Base-by-base conservation (phyloP, 2,113 vertebrate genomes). In the Octodon degus region DNA sequence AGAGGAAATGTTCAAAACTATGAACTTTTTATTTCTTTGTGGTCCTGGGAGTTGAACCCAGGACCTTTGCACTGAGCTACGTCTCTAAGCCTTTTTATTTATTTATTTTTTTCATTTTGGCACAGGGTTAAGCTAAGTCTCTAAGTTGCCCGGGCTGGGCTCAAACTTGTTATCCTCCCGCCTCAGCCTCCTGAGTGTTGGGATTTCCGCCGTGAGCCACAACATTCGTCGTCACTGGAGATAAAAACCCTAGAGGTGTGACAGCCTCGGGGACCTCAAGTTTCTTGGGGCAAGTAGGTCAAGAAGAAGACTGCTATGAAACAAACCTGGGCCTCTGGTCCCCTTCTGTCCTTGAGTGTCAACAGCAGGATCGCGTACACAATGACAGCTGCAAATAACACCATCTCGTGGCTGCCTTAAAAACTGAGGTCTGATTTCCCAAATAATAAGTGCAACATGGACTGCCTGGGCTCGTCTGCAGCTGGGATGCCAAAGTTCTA, bases 281-380 rank as follows among this genome's bases (percentile, higher is more conserved):
- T 32, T 65, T 27, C 37, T 30, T 13, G 43, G 63, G 65, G 62
- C 24, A 5, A 58, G 58, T 58, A 43, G 37, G 16, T 12, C 13
- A 19, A 43, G 40, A 12, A 17, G 2, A 47, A 74, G 60, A 53
- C 74, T 8, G 53, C 12, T 67, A 12, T 43, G n/a, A 65, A 30
- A 47, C 27, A 2, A 83, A 14, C 0, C 13, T 1, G 58, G 68
- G 22, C 30, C 19, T 58, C 32, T 22, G 37, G 47, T 30, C 32
- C 22, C 24, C 82, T 60, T 30, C 67, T 70, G n/a, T 13, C 12
- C 67, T 16, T 62, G 16, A 53, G 17, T 0, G 17, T 53, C 11
- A 0, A 3, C 1, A 22, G 1, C 11, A 43, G 65, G 55, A 5
- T 10, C 5, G 14, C 55, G 11, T 55, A 55, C 0, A 22, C 37